Evolutionary conservation across 2,888 invertebrate genomes (phyloP).

Genomic region (Lepetodrilus schrolli): DNA sequence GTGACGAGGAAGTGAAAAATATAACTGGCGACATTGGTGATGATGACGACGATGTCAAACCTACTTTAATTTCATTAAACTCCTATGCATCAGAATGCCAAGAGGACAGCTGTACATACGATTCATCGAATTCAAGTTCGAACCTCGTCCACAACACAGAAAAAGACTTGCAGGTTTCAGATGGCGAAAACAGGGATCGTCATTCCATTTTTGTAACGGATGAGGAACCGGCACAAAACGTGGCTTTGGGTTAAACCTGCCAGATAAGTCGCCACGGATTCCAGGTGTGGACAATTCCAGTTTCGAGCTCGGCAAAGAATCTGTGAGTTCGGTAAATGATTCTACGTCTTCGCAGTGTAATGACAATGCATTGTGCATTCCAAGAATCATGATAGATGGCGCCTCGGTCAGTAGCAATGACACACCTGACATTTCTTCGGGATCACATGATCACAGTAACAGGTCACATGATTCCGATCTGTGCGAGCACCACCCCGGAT

Average conservation of each 20-base stretch:
- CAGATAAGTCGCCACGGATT: constrained; percentile 19
- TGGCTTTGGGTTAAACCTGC: neutral
- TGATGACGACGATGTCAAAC: constrained; percentile 54
- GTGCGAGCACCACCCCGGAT: constrained; percentile 10
- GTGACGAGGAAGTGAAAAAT: constrained; percentile 68
- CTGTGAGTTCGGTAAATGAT: neutral
- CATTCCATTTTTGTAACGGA: constrained; percentile 17
- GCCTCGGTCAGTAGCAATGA: constrained; percentile 3
- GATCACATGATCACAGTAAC: neutral
- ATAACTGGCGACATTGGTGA: constrained; percentile 65
- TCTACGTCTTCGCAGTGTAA: neutral
- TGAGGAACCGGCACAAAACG: neutral
- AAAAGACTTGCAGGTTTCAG: constrained; percentile 21
- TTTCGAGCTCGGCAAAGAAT: constrained; percentile 48
- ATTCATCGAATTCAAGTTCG: constrained; percentile 34
- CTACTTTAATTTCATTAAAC: constrained; percentile 39
- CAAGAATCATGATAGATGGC: neutral
- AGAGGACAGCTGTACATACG: constrained; percentile 40
- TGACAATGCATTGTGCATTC: constrained; percentile 8
- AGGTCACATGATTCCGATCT: constrained; percentile 12
- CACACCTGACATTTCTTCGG: neutral
- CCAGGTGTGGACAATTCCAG: constrained; percentile 54
- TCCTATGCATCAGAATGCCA: constrained; percentile 46
- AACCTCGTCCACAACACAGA: constrained; percentile 36
- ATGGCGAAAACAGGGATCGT: constrained; percentile 34